phyloP scores from a whole-genome alignment of 2,888 invertebrate genomes.

The Arge pagana region DNA sequence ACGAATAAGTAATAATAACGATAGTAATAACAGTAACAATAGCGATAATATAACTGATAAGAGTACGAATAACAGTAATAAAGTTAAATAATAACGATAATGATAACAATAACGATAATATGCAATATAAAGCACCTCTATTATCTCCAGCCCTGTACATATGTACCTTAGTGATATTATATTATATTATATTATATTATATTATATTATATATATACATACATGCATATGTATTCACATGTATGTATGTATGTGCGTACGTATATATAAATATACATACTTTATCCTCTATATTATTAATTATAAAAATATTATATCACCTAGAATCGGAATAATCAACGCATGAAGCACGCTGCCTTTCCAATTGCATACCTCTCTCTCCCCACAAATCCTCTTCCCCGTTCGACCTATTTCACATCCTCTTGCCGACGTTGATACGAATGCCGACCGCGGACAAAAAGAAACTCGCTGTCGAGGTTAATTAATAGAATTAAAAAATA shows the following conservation, averaged over 20 bases:
- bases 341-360: conserved; percentile 43
- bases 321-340: conserved; percentile 42
- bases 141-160: conserved; percentile 46
- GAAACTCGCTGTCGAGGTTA: too few relatives aligned
- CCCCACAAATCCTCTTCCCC: too few relatives aligned
- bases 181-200: conserved; percentile 50
- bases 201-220: conserved; percentile 50
- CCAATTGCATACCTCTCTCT: too few relatives aligned
- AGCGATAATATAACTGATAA: too few relatives aligned
- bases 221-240: conserved; percentile 35
- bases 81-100: conserved; percentile 29
- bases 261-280: conserved; percentile 38
- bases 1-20: conserved; percentile 30
- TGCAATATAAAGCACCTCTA: conserved; percentile 21
- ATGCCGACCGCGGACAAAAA: too few relatives aligned
- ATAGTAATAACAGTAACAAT: conserved; percentile 10
- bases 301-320: conserved; percentile 54
- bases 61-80: too few relatives aligned
- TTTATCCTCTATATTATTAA: conserved; percentile 50
- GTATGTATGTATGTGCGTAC: conserved; percentile 2
- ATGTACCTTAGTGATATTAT: conserved; percentile 58
- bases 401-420: too few relatives aligned
- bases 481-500: too few relatives aligned
- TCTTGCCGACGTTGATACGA: too few relatives aligned
- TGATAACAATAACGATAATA: conserved; percentile 11